Evolutionary conservation across 1,140 invertebrate genomes (phyloP).

Genomic region (Leptopilina clavipes): DNA sequence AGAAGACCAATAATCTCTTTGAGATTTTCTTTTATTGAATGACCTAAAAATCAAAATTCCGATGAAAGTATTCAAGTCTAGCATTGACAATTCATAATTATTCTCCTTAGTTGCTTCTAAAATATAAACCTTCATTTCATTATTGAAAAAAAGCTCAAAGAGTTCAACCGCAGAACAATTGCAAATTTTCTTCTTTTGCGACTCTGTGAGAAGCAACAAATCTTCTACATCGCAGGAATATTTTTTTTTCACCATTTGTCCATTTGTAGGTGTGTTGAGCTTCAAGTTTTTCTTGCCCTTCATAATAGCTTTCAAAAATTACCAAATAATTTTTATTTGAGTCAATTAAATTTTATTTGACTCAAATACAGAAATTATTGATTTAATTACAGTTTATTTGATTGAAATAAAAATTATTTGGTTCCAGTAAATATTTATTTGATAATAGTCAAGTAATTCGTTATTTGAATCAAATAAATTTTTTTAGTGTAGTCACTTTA

Average conservation of each 20-base stretch:
- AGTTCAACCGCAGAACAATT: constrained; percentile 28
- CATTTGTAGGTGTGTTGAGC: neutral
- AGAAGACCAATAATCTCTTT: constrained; percentile 46
- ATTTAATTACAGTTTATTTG: too few species aligned
- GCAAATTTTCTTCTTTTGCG: constrained; percentile 32
- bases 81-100: constrained; percentile 36
- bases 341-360: too few species aligned
- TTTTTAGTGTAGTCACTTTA: too few species aligned
- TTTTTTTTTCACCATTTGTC: constrained; percentile 12
- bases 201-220: constrained; percentile 26
- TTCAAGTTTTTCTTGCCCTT: neutral
- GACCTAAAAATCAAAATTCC: constrained; percentile 37
- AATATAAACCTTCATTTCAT: constrained; percentile 36
- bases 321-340: too few species aligned
- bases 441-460: too few species aligned
- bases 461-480: too few species aligned
- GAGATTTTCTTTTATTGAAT: constrained; percentile 45
- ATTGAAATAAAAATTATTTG: too few species aligned
- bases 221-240: constrained; percentile 13
- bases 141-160: constrained; percentile 36
- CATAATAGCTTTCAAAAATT: neutral
- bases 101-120: constrained; percentile 43
- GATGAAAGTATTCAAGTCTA: constrained; percentile 45
- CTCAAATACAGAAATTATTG: too few species aligned
- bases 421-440: too few species aligned